These are phyloP conservation scores for Cosmopolites sordidus DNA, from an alignment of 2,888 invertebrate genomes.

Conservation along the genomic window DNA sequence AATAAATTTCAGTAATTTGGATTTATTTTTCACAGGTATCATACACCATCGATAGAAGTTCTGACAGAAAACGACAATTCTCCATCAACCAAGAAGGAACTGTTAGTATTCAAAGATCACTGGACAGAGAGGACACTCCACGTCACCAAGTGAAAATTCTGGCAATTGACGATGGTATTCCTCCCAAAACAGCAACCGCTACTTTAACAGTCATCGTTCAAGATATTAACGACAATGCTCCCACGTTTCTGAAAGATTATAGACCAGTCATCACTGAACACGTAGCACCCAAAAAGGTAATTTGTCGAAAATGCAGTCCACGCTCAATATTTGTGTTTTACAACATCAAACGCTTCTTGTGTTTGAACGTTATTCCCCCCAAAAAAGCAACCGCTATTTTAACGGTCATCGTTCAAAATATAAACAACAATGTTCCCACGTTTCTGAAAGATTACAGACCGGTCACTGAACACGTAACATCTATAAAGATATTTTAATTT, in stretches of 20 bases:
- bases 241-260: conserved; percentile 81
- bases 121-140: conserved; percentile 93
- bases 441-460: too few relatives aligned
- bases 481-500: too few relatives aligned
- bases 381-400: too few relatives aligned
- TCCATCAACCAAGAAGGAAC: conserved; percentile 93
- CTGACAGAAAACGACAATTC: conserved; percentile 90
- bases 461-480: too few relatives aligned
- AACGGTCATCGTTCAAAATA: too few relatives aligned
- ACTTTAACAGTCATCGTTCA: conserved; percentile 91
- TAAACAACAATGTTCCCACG: too few relatives aligned
- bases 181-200: conserved; percentile 90
- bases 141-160: conserved; percentile 94
- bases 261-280: conserved; percentile 90
- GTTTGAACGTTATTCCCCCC: too few relatives aligned
- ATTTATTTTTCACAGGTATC: conserved; percentile 49
- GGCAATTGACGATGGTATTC: conserved; percentile 91
- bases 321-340: too few relatives aligned
- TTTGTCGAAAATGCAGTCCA: too few relatives aligned
- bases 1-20: too few relatives aligned
- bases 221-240: conserved; percentile 93
- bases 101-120: conserved; percentile 85
- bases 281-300: conserved; percentile 73
- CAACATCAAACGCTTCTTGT: too few relatives aligned
- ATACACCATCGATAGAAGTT: conserved; percentile 86